Evolutionary conservation across 2,797 vertebrate genomes (phyloP), one percentile per base, ranked within the genome.

Genomic region (Scomberomorus guttatus): DNA sequence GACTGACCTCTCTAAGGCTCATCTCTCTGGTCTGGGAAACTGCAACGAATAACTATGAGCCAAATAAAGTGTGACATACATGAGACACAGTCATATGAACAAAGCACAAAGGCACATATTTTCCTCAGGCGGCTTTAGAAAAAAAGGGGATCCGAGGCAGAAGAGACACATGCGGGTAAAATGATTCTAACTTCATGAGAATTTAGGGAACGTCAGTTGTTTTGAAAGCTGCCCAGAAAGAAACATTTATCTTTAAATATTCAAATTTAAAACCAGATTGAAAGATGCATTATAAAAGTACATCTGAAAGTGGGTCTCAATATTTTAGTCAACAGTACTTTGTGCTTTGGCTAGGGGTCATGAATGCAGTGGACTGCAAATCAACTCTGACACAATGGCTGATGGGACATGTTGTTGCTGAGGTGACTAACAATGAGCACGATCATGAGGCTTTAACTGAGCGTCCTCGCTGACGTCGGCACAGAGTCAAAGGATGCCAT

Each of bases 391-490:
- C 85, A 80, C 61, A 63, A 61, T 55, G 72, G 75, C 79, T 86
- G 81, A 89, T 89, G 85, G 80, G 72, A 80, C 65, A 73, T 64
- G 50, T 52, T 78, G 80, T 70, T n/a, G 70, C 63, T 46, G 77
- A 79, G 63, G 72, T 85, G 79, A 87, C 79, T 76, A 79, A 77
- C 11, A 11, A 80, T 72, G 84, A 83, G 64, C 29, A 55, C 69
- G 79, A 87, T 89, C 81, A 83, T 27, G 82, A 89, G 81, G 82
- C 71, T 32, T 71, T 14, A 32, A 78, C 46, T 56, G 73, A 84
- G 63, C 15, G 20, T 24, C 48, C 42, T 56, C 58, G 65, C 24
- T 74, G 60, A 57, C 37, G 55, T 63, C 57, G 34, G 55, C 55
- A n/a, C 39, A 39, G 37, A 72, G 61, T 78, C 50, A 65, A 37